Percentiles rank a stretch among this genome's conserved stretches.
phyloP scores from a whole-genome alignment of 2,113 vertebrate genomes.

The Misgurnus anguillicaudatus region DNA sequence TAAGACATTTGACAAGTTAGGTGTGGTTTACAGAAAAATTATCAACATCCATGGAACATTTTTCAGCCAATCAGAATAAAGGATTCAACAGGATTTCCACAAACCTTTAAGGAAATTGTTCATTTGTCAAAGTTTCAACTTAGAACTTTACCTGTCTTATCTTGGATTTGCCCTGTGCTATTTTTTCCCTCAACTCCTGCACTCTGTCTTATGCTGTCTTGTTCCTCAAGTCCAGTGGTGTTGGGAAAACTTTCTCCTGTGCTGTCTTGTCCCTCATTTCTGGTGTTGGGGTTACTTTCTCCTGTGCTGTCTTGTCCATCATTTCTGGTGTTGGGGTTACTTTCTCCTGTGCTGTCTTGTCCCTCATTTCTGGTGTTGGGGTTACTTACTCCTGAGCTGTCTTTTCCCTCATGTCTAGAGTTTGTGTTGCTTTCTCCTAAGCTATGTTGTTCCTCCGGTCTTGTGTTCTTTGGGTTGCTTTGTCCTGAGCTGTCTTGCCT shows the following conservation, averaged over 20 bases:
- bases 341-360: too few relatives aligned
- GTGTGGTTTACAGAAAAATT: too few relatives aligned
- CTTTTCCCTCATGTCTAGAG: background rate
- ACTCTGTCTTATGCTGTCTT: background rate
- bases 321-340: too few relatives aligned
- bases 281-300: too few relatives aligned
- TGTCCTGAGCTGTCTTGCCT: background rate
- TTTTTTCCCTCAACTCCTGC: background rate
- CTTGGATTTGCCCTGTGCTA: background rate
- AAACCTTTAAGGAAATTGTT: background rate
- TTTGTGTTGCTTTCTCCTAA: background rate
- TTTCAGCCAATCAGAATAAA: too few relatives aligned
- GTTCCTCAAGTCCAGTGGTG: background rate
- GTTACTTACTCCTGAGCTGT: background rate
- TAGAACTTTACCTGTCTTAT: background rate
- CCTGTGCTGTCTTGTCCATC: too few relatives aligned
- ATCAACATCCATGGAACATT: too few relatives aligned
- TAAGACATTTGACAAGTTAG: too few relatives aligned
- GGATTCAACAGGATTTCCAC: background rate
- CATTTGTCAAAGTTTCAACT: background rate
- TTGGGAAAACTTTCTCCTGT: too few relatives aligned
- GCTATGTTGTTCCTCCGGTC: background rate
- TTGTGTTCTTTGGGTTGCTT: background rate
- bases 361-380: too few relatives aligned
- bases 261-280: too few relatives aligned